These are phyloP conservation scores for Synergus umbraculus DNA, from an alignment of 2,888 invertebrate genomes.

Conservation along the genomic window DNA sequence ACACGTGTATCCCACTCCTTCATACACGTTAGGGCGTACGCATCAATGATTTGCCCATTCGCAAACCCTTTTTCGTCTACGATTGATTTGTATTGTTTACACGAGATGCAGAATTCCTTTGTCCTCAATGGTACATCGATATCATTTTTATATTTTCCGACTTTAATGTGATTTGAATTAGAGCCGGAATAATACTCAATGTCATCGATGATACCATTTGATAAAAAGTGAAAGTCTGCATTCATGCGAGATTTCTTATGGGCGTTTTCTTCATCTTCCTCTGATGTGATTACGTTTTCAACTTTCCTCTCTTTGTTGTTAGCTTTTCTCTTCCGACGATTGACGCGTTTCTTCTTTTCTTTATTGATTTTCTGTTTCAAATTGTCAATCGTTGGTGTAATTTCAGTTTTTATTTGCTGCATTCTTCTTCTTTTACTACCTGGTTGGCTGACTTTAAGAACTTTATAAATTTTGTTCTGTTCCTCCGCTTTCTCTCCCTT, in stretches of 20 bases:
- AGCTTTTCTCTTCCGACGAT: background rate
- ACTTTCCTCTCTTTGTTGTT: background rate
- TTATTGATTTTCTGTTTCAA: background rate
- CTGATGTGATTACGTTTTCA: background rate
- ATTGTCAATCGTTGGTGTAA: background rate
- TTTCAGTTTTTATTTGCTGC: too few species aligned
- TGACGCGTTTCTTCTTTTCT: background rate
- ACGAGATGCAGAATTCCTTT: background rate
- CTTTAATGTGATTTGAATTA: background rate
- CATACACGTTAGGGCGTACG: background rate
- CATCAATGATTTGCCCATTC: background rate
- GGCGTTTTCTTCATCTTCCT: background rate
- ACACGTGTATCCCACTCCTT: background rate
- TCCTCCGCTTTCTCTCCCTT: background rate
- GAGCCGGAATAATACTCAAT: background rate
- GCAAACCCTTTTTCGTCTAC: background rate
- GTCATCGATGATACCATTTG: background rate
- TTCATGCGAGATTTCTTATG: background rate
- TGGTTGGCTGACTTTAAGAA: too few species aligned
- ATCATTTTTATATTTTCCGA: background rate
- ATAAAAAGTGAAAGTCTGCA: background rate
- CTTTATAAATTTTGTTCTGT: background rate
- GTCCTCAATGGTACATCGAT: background rate
- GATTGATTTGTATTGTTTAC: background rate
- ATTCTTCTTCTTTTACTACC: too few species aligned